A percentile compares a stretch with the other conserved stretches of the same genome.
Evolutionary conservation across 2,113 vertebrate species (phyloP).

Genomic region (Nestor notabilis): DNA sequence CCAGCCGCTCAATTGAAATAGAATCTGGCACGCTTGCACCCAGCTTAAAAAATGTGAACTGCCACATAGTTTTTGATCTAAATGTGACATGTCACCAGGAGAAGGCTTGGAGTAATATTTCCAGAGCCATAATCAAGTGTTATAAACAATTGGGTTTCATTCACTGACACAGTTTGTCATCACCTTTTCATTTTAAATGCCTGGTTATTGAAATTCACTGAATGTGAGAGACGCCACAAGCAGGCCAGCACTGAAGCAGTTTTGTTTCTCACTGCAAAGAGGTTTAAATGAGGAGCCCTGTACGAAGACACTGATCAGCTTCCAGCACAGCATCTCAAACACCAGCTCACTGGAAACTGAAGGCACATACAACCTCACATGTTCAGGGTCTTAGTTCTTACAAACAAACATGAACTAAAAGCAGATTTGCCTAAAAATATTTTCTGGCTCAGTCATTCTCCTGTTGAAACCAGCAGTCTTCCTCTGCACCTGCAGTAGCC

Average conservation of each 20-base stretch:
- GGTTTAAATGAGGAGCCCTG: background rate
- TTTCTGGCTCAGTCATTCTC: background rate
- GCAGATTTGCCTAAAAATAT: background rate
- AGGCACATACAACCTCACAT: background rate
- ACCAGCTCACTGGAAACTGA: background rate
- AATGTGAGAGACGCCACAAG: conserved; percentile 19
- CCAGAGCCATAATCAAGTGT: conserved; percentile 32
- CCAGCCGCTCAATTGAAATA: conserved; percentile 76
- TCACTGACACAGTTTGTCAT: conserved; percentile 66
- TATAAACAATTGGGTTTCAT: conserved; percentile 57
- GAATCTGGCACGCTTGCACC: conserved; percentile 72
- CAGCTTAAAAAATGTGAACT: conserved; percentile 69
- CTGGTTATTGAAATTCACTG: conserved; percentile 38
- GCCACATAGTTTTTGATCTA: conserved; percentile 75
- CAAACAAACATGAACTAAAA: background rate
- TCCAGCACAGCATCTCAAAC: background rate
- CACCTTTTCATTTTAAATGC: conserved; percentile 44
- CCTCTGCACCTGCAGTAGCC: background rate
- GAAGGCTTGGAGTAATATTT: conserved; percentile 44
- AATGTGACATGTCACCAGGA: conserved; percentile 72
- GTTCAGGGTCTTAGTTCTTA: background rate
- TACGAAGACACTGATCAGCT: background rate
- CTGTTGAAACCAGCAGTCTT: background rate
- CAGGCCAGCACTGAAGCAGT: background rate
- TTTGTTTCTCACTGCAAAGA: background rate